Evolutionary conservation across 2,797 vertebrate species (phyloP), one percentile per base, ranked within the genome.

Genomic region (Momotus momota): DNA sequence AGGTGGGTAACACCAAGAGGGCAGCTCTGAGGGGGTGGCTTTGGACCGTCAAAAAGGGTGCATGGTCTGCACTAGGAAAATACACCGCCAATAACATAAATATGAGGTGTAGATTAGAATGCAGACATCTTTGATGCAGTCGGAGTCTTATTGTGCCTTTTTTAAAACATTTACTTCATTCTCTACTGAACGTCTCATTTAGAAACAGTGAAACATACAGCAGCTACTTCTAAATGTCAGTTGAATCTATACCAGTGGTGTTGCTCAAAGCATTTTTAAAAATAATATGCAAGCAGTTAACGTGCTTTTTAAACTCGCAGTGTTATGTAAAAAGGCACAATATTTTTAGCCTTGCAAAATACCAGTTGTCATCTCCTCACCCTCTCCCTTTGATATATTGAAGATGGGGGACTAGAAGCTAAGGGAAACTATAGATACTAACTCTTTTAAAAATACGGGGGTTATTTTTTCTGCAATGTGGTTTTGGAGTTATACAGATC

Each of bases 281-380:
- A 94, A 93, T 94, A 93, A 93, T 91, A 91, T 86, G 72, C 87
- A 84, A 93, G 88, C 88, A 81, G 88, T 80, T 93, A 95, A 92
- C 86, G 92, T 93, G 92, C 84, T 95, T 93, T 93, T 88, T 81
- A 81, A 91, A 88, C 91, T 91, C 58, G 71, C 48, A 90, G 73
- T 86, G 89, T 95, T 95, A 94, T 93, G 94, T 96, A 97, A 96
- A 97, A 95, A 94, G 88, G 55, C 62, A 43, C 58, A 93, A 83
- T 95, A 94, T 95, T 93, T 97, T 96, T 95, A 96, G 95, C 94
- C 71, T 73, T 96, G 88, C 88, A 90, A 88, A 96, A 86, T 92
- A 95, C 21, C 94, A 91, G 91, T 94, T 95, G 91, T 94, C 93
- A 93, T 96, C 91, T 94, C 66, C 77, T 96, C 94, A 82, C 55